Evolutionary conservation across 1,140 invertebrate genomes (phyloP), one percentile per base, ranked within the genome.

Genomic region (Marisa cornuarietis): DNA sequence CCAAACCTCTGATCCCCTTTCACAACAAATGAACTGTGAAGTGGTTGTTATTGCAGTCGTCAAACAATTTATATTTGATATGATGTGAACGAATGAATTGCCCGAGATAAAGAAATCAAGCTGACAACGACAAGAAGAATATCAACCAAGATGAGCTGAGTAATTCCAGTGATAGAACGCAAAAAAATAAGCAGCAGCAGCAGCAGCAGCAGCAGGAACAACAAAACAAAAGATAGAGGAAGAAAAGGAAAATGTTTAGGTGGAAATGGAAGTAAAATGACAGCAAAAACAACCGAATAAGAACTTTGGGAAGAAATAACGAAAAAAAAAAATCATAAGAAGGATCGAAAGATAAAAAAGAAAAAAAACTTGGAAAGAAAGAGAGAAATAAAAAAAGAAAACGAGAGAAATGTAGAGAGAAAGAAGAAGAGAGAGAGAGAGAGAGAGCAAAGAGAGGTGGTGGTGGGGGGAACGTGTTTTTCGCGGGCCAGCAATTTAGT

Each of bases 191-290:
- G n/a, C n/a, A n/a, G n/a, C n/a, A 69, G 13, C 31, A 42, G 5
- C 31, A 69, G 66, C 24, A 31, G 7, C n/a, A 69, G 14, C n/a
- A 31, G 11, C n/a, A 69, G 66, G 6, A 31, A 69, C n/a, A 69
- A n/a, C 24, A n/a, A 69, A 69, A n/a, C 24, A n/a, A 69, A 31
- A 69, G 66, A 69, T n/a, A 8, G 66, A 69, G 66, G 42, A 31
- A 4, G 66, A 31, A 8, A 13, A 69, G 13, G 42, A 31, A n/a
- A 69, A 31, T 26, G 8, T 26, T n/a, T 13, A 13, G 5, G 66
- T 26, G 66, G 42, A 31, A 69, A 31, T 26, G 66, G 14, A 5
- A 42, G 31, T 42, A 42, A 42, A 42, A 42, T 4, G 31, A 42
- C 2, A 42, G 6, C 31, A 0, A 2, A 42, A 6, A 42, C 31